These are phyloP conservation scores for Pungitius pungitius DNA, from an alignment of 2,113 vertebrate genomes.

Conservation along the genomic window DNA sequence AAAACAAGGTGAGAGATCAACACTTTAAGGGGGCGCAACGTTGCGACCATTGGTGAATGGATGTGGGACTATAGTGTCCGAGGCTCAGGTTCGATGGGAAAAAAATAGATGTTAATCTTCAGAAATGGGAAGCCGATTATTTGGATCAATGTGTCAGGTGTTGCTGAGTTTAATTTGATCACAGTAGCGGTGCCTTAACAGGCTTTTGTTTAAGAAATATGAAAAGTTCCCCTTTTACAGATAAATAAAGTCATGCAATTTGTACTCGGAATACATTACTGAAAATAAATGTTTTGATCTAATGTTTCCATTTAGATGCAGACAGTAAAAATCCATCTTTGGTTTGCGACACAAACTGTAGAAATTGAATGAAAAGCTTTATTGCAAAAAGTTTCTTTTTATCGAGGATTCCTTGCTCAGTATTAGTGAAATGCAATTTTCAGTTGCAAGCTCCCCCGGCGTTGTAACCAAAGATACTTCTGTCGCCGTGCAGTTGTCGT, in stretches of 20 bases:
- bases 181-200: constrained; percentile 8
- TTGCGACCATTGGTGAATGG: constrained; percentile 1
- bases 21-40: background rate
- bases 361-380: background rate
- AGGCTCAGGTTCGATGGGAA: background rate
- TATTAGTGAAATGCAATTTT: background rate
- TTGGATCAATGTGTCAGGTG: constrained; percentile 5
- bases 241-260: background rate
- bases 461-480: background rate
- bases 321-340: constrained; percentile 1
- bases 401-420: background rate
- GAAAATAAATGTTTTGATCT: background rate
- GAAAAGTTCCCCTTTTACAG: background rate
- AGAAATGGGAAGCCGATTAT: background rate
- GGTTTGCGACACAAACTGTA: background rate
- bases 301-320: background rate
- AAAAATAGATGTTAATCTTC: background rate
- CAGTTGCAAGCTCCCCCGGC: background rate
- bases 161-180: constrained; percentile 10
- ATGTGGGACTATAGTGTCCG: background rate
- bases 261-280: background rate
- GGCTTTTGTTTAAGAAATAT: background rate
- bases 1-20: constrained; percentile 92
- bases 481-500: constrained; percentile 82
- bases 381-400: background rate